Conservation (phyloP, 1,140 invertebrate genomes). For the Druon quercuslanigerum region DNA sequence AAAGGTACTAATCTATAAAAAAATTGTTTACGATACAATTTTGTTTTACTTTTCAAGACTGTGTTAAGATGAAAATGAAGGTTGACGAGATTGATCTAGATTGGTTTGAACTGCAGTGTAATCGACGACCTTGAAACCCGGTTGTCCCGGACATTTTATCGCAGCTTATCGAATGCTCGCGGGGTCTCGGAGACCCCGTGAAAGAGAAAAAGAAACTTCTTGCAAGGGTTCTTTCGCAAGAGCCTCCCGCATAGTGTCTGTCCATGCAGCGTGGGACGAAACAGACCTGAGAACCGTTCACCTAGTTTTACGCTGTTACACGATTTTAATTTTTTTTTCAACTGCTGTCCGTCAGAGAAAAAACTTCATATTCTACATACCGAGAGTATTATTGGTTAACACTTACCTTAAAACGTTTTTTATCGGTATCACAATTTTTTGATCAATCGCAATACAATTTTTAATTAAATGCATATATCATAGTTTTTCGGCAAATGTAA, state of each 20-base stretch:
- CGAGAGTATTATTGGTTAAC: constrained; percentile 3
- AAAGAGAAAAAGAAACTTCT: constrained; percentile 8
- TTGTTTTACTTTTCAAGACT: too few species aligned
- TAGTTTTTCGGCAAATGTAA: too few species aligned
- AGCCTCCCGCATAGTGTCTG: constrained; percentile 4
- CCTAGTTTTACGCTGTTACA: constrained; percentile 8
- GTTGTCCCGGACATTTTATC: background rate
- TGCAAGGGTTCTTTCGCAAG: constrained; percentile 8
- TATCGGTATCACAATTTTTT: background rate
- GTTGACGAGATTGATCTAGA: too few species aligned
- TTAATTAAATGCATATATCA: too few species aligned
- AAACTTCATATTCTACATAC: background rate
- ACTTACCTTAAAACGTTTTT: background rate
- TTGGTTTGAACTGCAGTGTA: too few species aligned
- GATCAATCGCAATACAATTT: too few species aligned
- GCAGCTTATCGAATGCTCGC: constrained; percentile 1
- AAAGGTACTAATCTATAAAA: too few species aligned
- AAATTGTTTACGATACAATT: too few species aligned
- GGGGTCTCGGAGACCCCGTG: background rate
- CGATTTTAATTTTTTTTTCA: background rate
- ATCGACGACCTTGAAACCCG: background rate
- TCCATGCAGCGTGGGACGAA: constrained; percentile 8
- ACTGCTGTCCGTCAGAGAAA: background rate
- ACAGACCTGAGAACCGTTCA: constrained; percentile 12
- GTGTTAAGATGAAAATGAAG: too few species aligned